A percentile compares a stretch with the other conserved stretches of the same genome.
These are phyloP conservation scores for Natrix natrix DNA, from an alignment of 2,797 vertebrate genomes.

Conservation along the genomic window DNA sequence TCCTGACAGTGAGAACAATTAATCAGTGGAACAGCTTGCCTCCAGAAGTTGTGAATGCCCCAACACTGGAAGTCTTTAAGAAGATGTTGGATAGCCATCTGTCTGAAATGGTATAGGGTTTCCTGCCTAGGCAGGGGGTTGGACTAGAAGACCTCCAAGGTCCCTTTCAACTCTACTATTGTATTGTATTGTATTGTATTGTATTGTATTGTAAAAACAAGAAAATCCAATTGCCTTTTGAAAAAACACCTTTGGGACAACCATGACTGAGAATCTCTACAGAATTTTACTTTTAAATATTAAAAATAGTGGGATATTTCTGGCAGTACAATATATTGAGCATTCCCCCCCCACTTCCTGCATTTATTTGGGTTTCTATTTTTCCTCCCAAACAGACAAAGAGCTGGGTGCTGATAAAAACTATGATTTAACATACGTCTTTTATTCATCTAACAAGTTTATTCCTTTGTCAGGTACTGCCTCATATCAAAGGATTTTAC, in stretches of 20 bases:
- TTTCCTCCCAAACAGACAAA: background rate
- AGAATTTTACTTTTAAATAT: background rate
- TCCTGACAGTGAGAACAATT: too few relatives aligned
- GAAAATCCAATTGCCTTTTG: background rate
- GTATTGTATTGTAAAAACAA: too few relatives aligned
- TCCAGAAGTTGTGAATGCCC: too few relatives aligned
- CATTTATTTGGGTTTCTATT: accelerated
- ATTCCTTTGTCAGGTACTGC: conserved; percentile 56
- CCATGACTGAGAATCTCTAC: background rate
- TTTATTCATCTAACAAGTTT: conserved; percentile 53
- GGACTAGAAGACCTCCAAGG: too few relatives aligned
- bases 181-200: too few relatives aligned
- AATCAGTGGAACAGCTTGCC: too few relatives aligned
- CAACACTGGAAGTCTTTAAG: too few relatives aligned
- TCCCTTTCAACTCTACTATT: too few relatives aligned
- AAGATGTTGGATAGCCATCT: too few relatives aligned
- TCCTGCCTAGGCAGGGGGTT: too few relatives aligned
- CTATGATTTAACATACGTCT: conserved; percentile 33
- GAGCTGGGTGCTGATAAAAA: conserved; percentile 5
- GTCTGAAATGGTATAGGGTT: too few relatives aligned
- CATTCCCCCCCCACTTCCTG: background rate
- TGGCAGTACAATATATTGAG: too few relatives aligned
- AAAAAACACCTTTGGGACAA: background rate
- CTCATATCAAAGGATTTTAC: conserved; percentile 30
- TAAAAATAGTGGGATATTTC: background rate